Conservation (phyloP, 2,113 vertebrate species). For the Strix uralensis region DNA sequence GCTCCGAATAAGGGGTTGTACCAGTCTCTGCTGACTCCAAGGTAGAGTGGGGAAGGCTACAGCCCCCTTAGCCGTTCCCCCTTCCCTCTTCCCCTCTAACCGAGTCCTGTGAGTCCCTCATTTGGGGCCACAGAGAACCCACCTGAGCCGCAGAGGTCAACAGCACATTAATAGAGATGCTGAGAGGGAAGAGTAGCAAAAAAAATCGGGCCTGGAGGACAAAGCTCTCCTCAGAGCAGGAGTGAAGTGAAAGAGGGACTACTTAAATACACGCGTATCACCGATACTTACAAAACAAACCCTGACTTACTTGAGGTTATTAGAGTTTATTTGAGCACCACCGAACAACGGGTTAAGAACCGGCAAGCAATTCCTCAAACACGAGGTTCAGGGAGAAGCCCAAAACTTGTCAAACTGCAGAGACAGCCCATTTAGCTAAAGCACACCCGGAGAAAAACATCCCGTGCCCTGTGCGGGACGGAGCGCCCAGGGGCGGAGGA, state of each 20-base stretch:
- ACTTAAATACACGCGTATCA: accelerated
- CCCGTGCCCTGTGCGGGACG: accelerated
- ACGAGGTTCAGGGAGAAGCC: not conserved
- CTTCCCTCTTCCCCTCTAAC: not conserved
- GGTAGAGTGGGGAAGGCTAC: not conserved
- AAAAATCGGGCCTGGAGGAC: accelerated
- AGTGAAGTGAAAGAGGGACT: not conserved
- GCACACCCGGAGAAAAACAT: accelerated
- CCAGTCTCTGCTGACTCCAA: not conserved
- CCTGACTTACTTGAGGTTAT: not conserved
- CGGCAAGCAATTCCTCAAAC: not conserved
- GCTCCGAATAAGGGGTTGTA: not conserved
- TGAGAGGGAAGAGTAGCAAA: not conserved
- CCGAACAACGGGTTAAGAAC: not conserved
- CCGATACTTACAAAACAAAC: not conserved
- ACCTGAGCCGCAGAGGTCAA: not conserved
- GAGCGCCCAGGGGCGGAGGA: not conserved
- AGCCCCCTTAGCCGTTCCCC: accelerated
- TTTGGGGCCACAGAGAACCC: not conserved
- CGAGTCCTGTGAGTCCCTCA: accelerated
- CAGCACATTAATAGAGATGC: too few relatives aligned
- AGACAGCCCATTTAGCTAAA: not conserved
- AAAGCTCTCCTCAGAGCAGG: not conserved
- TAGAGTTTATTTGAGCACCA: not conserved
- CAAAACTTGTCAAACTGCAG: not conserved